phyloP scores from a whole-genome alignment of 1,140 invertebrate species.

The Danaus plexippus region DNA sequence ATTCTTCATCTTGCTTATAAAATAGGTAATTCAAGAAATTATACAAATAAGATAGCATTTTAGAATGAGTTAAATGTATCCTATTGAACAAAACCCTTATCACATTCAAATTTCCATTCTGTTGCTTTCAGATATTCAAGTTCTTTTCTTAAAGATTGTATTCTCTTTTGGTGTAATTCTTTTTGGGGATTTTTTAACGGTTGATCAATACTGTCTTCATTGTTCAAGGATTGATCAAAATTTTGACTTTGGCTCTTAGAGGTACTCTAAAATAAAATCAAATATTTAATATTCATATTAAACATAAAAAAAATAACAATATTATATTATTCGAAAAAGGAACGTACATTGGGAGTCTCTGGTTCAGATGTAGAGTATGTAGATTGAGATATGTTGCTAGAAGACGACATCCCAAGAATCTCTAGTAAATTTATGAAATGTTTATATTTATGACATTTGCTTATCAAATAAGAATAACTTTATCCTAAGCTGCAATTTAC shows the following conservation, averaged over 20 bases:
- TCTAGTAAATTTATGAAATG: too few relatives aligned
- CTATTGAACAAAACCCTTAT: constrained; percentile 59
- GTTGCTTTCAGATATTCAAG: constrained; percentile 78
- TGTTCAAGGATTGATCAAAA: constrained; percentile 52
- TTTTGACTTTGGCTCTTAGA: constrained; percentile 43
- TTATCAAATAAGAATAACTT: too few relatives aligned
- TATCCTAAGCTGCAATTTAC: too few relatives aligned
- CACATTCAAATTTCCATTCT: constrained; percentile 79
- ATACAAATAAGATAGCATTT: constrained; percentile 46
- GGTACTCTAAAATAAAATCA: constrained; percentile 33
- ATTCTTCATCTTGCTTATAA: constrained; percentile 26
- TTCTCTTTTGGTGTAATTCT: constrained; percentile 73
- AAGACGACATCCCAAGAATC: constrained; percentile 48
- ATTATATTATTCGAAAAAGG: constrained; percentile 1
- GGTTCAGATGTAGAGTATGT: constrained; percentile 55
- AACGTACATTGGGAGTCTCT: constrained; percentile 54
- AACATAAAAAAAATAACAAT: too few relatives aligned
- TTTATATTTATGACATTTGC: too few relatives aligned
- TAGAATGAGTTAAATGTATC: constrained; percentile 12
- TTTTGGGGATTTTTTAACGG: constrained; percentile 50
- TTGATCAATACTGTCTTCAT: constrained; percentile 51
- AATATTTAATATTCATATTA: too few relatives aligned
- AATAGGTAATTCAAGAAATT: constrained; percentile 45
- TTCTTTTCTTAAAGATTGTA: constrained; percentile 77
- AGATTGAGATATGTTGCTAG: constrained; percentile 59